phyloP scores from a whole-genome alignment of 2,797 vertebrate species.

The Bradypodion pumilum region DNA sequence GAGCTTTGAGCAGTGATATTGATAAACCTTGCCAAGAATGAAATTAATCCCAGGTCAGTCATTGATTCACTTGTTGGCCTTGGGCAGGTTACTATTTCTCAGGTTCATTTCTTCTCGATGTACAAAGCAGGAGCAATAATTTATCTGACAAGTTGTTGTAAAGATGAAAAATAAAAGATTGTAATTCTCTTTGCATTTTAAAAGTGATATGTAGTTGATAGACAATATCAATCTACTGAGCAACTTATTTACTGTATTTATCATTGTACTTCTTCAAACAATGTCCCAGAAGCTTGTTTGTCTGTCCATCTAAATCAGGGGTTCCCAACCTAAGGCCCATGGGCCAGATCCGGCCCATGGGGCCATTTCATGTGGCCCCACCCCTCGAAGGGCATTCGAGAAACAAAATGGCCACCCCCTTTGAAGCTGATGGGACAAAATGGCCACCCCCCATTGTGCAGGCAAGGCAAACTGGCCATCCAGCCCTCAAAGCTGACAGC shows the following conservation, averaged over 20 bases:
- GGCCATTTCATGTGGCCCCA: too few relatives aligned
- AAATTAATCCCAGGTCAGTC: slow-evolving; percentile 15
- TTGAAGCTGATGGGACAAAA: too few relatives aligned
- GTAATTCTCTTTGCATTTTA: background rate
- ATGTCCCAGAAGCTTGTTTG: too few relatives aligned
- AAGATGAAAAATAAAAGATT: background rate
- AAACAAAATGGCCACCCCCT: too few relatives aligned
- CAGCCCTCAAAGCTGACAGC: too few relatives aligned
- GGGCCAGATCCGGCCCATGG: too few relatives aligned
- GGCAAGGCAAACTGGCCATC: too few relatives aligned
- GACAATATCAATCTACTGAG: background rate
- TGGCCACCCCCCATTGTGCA: too few relatives aligned
- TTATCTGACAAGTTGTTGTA: background rate
- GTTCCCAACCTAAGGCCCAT: too few relatives aligned
- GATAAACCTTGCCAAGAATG: slow-evolving; percentile 10
- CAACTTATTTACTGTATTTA: background rate
- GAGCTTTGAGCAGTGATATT: slow-evolving; percentile 18
- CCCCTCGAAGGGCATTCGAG: too few relatives aligned
- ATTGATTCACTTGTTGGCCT: background rate
- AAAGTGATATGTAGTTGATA: background rate
- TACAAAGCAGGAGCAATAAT: background rate
- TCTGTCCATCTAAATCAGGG: background rate
- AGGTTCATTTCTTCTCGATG: background rate
- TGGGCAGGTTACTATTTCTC: background rate
- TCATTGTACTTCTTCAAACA: background rate